Evolutionary conservation across 2,113 vertebrate genomes (phyloP), one percentile per base, ranked within the genome.

Genomic region (Quiscalus mexicanus): DNA sequence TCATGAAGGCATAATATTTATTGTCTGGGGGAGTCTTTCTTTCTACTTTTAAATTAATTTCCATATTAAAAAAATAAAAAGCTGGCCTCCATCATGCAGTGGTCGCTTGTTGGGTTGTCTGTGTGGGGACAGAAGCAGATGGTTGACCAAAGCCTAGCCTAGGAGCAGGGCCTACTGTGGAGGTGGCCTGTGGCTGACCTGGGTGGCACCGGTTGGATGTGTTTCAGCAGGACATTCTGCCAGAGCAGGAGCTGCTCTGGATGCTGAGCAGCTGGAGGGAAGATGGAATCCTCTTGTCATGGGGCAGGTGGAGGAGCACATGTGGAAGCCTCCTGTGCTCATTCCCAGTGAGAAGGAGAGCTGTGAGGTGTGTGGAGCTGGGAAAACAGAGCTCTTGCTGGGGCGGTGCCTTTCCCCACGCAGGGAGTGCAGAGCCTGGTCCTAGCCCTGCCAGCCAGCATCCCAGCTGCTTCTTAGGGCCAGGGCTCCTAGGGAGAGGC

Each of bases 1-100:
- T 98, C 97, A 94, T 93, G 87, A 83, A 97, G 94, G 84, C 89
- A 5, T 95, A 97, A 79, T 98, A 98, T 98, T 98, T 98, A 98
- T 98, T 98, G 89, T 96, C 95, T 95, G 96, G 95, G 90, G 62
- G 68, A 94, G 69, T 92, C 80, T 78, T 75, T 93, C 86, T 93
- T 96, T 97, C 94, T 94, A 91, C 77, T 96, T 94, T 94, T 86
- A 92, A 97, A 85, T 96, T 97, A 81, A 95, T 84, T 94, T 96
- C 90, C 84, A 3, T 92, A 53, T 92, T 84, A 94, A 89, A 74
- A 74, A 83, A 90, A 78, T 74, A 80, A 93, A 96, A 70, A 59
- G 64, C 85, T 96, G 92, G 87, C 94, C 92, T 96, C 69, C 56
- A 27, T 95, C 60, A 20, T 41, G 42, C 88, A 64, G 37, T 83